Base-by-base conservation (phyloP, 2,888 invertebrate genomes). In the Lepidochrysops patricia region DNA sequence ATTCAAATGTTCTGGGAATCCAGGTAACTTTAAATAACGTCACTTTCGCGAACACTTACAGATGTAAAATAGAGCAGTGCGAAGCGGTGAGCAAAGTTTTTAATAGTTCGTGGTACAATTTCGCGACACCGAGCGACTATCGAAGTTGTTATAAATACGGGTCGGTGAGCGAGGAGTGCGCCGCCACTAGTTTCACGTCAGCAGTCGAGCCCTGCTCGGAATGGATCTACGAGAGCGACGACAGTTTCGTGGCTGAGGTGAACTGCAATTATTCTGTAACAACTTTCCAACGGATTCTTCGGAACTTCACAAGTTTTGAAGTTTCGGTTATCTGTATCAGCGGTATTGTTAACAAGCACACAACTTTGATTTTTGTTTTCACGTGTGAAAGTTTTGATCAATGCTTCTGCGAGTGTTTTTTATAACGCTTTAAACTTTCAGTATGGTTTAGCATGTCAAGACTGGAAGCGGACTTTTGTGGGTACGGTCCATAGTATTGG, bases 401-500 rank as follows among this genome's bases (percentile, higher is more conserved):
- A 49, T 23, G 9, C 9, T 49, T 49, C 25, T 25, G 43, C n/a
- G n/a, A n/a, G n/a, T 43, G 19, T 7, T 19, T 12, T n/a, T n/a
- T 26, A 26, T 56, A 1, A 7, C 43, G 27, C 29, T 50, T 61
- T 43, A 1, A 59, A 13, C 35, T 63, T 63, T 15, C 63, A 76
- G 75, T 72, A 72, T 59, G 64, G 70, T 23, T 60, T 74, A 19
- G 75, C 68, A 4, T 76, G 76, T 62, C 68, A 77, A 64, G 71
- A 74, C 58, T 90, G 89, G 89, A 86, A 82, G 68, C 71, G 86
- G 54, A 82, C 89, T 1, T 68, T 89, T 49, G 80, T 89, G 48
- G 90, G 90, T 19, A 89, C 89, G 5, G 72, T 91, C 12, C 90
- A 91, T 69, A 91, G 89, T 64, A 69, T 89, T 35, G 92, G 91